Percentiles rank a stretch among this genome's conserved stretches.
These are phyloP conservation scores for Botia almorhae DNA, from an alignment of 2,797 vertebrate species.

Conservation along the genomic window DNA sequence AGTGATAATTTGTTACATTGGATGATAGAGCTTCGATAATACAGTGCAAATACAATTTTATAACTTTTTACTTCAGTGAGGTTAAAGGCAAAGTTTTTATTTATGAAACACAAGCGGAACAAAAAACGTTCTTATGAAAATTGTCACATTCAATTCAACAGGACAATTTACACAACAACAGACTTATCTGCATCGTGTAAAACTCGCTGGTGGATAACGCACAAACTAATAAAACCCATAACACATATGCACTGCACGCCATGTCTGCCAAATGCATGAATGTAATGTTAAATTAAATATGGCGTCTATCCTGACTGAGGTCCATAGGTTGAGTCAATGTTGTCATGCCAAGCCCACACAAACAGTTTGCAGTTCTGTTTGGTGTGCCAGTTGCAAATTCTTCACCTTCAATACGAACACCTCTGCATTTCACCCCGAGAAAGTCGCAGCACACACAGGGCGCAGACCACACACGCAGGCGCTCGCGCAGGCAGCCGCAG, in stretches of 20 bases:
- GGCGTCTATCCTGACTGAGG: not conserved
- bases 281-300: no score
- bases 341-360: not conserved
- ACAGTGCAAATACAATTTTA: not conserved
- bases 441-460: conserved; percentile 18
- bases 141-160: not conserved
- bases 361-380: not conserved
- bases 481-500: conserved; percentile 37
- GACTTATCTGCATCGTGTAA: no score
- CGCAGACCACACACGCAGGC: conserved; percentile 35
- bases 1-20: conserved; percentile 16
- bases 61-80: not conserved
- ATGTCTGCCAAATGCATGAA: no score
- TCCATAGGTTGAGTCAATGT: not conserved
- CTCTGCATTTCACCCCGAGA: not conserved
- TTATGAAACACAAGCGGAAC: not conserved
- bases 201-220: no score
- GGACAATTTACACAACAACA: not conserved
- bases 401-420: conserved; percentile 18
- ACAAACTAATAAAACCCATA: no score
- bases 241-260: no score
- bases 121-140: not conserved
- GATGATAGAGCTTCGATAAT: not conserved
- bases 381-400: not conserved
- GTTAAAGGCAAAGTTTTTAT: not conserved